phyloP scores from a whole-genome alignment of 2,888 invertebrate genomes.

The Sesia bembeciformis region DNA sequence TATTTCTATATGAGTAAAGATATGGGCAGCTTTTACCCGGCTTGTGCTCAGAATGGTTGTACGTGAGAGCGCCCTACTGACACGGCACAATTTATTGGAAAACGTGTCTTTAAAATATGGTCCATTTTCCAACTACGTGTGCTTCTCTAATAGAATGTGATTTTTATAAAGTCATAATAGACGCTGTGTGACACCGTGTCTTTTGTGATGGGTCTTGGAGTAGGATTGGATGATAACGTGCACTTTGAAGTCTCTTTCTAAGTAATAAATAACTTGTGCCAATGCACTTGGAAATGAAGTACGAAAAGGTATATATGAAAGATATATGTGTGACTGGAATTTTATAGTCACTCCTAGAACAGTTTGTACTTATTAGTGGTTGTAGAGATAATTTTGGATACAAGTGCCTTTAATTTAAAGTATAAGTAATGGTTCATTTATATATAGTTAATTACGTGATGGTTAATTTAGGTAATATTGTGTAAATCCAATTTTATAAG shows the following conservation, averaged over 20 bases:
- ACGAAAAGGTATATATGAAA: not conserved
- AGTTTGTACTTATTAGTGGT: too few species aligned
- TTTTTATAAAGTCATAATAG: not conserved
- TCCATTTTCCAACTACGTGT: constrained; percentile 19
- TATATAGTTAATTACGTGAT: too few species aligned
- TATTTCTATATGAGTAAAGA: too few species aligned
- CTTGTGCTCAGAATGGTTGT: constrained; percentile 18
- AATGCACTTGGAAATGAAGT: constrained; percentile 14
- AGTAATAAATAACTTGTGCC: constrained; percentile 19
- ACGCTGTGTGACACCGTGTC: not conserved
- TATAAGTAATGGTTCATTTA: too few species aligned
- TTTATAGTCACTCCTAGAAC: not conserved
- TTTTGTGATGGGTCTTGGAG: not conserved
- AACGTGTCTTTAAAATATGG: constrained; percentile 37
- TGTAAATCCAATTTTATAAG: too few species aligned
- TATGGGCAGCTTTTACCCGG: not conserved
- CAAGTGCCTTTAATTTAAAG: too few species aligned
- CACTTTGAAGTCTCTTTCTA: constrained; percentile 18
- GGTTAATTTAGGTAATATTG: too few species aligned
- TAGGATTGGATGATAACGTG: constrained; percentile 6
- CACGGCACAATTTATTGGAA: constrained; percentile 44
- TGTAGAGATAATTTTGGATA: too few species aligned
- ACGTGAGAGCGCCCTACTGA: constrained; percentile 43
- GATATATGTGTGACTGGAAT: not conserved
- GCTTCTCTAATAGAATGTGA: not conserved